Base-by-base conservation (phyloP, 2,113 vertebrate genomes). In the Salminus brasiliensis region DNA sequence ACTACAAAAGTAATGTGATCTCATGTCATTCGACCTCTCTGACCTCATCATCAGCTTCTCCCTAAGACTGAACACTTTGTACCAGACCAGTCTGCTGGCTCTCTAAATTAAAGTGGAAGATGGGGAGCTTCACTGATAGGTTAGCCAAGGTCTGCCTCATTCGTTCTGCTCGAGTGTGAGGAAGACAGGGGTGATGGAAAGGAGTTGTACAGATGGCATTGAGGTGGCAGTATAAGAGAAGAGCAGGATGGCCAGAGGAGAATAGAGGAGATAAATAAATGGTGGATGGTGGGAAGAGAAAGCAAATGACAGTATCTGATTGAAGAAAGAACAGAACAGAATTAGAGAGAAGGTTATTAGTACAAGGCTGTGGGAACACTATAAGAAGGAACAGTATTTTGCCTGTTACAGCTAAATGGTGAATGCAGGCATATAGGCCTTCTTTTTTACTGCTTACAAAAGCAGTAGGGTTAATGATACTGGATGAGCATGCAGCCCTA, bases 11-110 rank as follows among this genome's bases (percentile, higher is more conserved):
- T 65, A 34, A 75, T 34, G 29, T 36, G 60, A 29, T 30, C 27
- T 60, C 13, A 7, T 30, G 45, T 53, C 60, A 76, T 43, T 43
- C 49, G 60, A 76, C 52, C 45, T 5, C 29, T 75, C 29, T 65
- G 73, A 52, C 59, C 41, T 63, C 72, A 23, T 62, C 41, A 74
- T 32, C 60, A 65, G 29, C 21, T 29, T n/a, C 57, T 72, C 16
- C 55, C 18, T 41, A 43, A 73, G 72, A 52, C 29, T 25, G n/a
- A 25, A 16, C 15, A 2, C 45, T 74, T 75, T 75, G 41, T 47
- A 23, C 6, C 59, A 39, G 39, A 47, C 18, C 13, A n/a, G 27
- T 74, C 27, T 72, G 1, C 57, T 62, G 21, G 43, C 29, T 43
- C 62, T 74, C 55, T 39, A 27, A 65, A 62, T 16, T 1, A 49